Conservation (phyloP, 2,113 vertebrate genomes). For the Cryptotis parvus region DNA sequence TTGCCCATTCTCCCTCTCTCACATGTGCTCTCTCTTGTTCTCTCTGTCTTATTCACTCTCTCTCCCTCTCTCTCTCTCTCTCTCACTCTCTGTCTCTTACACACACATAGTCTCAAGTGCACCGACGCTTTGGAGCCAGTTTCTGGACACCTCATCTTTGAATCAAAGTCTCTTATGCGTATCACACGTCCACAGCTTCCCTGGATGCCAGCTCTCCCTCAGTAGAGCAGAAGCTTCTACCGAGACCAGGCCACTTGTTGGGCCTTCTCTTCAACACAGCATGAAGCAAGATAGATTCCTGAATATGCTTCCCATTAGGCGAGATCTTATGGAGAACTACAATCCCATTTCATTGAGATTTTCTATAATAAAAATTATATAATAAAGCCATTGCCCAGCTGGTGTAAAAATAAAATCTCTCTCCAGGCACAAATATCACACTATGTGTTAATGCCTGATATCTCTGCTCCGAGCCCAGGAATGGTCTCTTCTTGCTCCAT, state of each 20-base stretch:
- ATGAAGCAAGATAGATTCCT: conserved; percentile 16
- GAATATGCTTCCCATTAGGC: neutral
- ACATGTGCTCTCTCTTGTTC: neutral
- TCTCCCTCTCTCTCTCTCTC: neutral
- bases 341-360: conserved; percentile 45
- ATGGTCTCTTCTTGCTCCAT: conserved; percentile 24
- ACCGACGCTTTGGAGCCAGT: neutral
- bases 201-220: neutral
- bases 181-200: neutral
- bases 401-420: neutral
- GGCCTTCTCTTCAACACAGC: conserved; percentile 31
- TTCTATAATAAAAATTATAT: conserved; percentile 35
- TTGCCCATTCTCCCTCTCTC: too few relatives aligned
- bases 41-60: neutral
- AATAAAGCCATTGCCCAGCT: conserved; percentile 57
- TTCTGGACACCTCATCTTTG: neutral
- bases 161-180: neutral
- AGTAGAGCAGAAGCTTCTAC: neutral
- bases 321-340: conserved; percentile 1
- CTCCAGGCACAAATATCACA: conserved; percentile 43
- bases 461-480: neutral
- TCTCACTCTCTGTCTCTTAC: neutral
- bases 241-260: neutral
- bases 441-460: conserved; percentile 32
- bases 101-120: neutral